These are phyloP conservation scores for Illadopsis cleaveri DNA, from an alignment of 2,113 vertebrate genomes.

Conservation along the genomic window DNA sequence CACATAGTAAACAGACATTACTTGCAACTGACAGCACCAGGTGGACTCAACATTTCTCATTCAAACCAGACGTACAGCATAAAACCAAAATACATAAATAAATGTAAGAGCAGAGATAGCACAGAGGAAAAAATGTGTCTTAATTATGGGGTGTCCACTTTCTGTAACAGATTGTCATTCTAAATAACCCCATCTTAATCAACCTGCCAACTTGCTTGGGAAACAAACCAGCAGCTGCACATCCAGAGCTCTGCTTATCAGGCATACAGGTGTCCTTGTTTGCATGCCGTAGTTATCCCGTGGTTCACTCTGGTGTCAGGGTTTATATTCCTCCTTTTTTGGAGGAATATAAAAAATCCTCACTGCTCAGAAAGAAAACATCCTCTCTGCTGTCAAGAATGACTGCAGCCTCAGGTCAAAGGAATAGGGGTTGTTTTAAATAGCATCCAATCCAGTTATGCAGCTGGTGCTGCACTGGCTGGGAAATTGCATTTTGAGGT, in stretches of 20 bases:
- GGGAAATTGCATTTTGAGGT: not conserved
- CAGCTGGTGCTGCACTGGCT: not conserved
- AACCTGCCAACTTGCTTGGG: not conserved
- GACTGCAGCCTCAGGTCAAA: not conserved
- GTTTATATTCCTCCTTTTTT: not conserved
- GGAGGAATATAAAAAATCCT: not conserved
- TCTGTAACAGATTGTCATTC: slow-evolving; percentile 8
- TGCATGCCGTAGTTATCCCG: not conserved
- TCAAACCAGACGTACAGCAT: not conserved
- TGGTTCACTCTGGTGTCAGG: not conserved
- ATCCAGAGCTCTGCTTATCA: not conserved
- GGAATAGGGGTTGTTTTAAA: not conserved
- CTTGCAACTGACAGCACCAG: slow-evolving; percentile 2
- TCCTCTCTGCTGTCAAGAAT: not conserved
- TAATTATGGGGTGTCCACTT: slow-evolving; percentile 17
- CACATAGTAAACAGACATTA: slow-evolving; percentile 9
- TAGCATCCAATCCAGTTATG: not conserved
- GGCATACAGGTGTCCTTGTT: not conserved
- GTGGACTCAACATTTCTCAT: slow-evolving; percentile 28
- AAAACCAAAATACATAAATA: not conserved
- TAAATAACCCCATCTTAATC: slow-evolving; percentile 19
- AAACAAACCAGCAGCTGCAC: slow-evolving; percentile 23
- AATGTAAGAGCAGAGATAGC: not conserved
- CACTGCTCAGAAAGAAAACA: not conserved
- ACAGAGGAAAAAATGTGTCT: not conserved